Base-by-base conservation (phyloP, 2,888 invertebrate species). In the Nymphalis c-album region DNA sequence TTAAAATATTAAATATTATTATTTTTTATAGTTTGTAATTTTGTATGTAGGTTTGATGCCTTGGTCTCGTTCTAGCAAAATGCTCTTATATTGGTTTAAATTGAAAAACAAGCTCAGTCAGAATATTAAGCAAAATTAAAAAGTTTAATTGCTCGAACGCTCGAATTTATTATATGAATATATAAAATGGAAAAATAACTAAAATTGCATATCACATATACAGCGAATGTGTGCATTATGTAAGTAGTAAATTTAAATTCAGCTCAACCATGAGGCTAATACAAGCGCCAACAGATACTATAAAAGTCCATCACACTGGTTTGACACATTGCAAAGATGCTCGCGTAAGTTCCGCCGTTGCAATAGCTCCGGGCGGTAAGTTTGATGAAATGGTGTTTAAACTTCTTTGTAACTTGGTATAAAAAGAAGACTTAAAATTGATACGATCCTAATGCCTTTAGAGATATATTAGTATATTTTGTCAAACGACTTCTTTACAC, bases 251-350 rank as follows among this genome's bases (percentile, higher is more conserved):
- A 45, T 40, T 17, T 20, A 10, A 16, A 6, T 22, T 7, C 35
- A 57, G 53, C 7, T 55, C 20, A 13, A 59, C 35, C 8, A 40
- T 4, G 10, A 59, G 20, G 18, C 45, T 59, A 20, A 17, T 20
- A 40, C 45, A 59, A 45, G 13, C 13, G 18, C 45, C 20, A 45
- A 22, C 22, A 60, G 26, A 60, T 45, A 60, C 17, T 60, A 53
- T 60, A 51, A 60, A 53, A 60, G 47, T 65, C 18, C 53, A 60
- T 60, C 60, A 55, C 60, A 35, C 20, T 60, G 18, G 60, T 61
- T 61, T 65, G 65, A 65, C 35, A 60, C 65, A 65, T 60, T 53
- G 60, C 53, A 50, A 60, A 31, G 65, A 65, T 60, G 53, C 59
- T 31, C 59, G 50, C 22, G n/a, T 35, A 60, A 60, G 46, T 65